These are phyloP conservation scores for Saturnia japonica DNA, from an alignment of 2,888 invertebrate species.

Conservation along the genomic window DNA sequence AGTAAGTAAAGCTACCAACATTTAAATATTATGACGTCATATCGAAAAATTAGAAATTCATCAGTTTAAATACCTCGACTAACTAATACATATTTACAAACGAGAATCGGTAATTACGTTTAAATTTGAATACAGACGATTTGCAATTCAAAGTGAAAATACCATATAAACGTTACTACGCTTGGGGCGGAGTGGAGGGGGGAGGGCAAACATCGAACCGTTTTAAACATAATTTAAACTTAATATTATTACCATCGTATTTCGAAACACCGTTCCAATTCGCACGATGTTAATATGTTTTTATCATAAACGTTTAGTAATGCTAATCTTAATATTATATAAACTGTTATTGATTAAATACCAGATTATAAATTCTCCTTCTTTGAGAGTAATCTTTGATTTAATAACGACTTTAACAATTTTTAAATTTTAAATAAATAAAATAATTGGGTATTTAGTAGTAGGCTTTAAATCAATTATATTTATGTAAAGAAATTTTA, in stretches of 20 bases:
- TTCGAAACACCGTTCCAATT: neutral
- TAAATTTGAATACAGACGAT: slow-evolving; percentile 14
- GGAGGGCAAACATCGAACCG: slow-evolving; percentile 1
- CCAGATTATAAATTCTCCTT: neutral
- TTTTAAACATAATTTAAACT: slow-evolving; percentile 4
- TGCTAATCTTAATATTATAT: neutral
- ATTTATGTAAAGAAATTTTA: neutral
- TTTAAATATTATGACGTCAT: neutral
- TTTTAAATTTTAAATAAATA: too few species aligned
- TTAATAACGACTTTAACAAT: neutral
- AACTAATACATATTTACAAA: slow-evolving; percentile 6
- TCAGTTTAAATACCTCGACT: neutral
- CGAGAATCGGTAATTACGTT: slow-evolving; percentile 6
- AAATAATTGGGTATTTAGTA: too few species aligned
- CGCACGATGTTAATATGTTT: neutral
- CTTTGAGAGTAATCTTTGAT: neutral
- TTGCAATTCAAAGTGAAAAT: slow-evolving; percentile 20
- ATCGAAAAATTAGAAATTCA: slow-evolving; percentile 1
- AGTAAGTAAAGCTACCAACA: neutral
- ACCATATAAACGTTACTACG: slow-evolving; percentile 8
- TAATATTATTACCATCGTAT: neutral
- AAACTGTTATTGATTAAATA: neutral
- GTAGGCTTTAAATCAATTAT: too few species aligned
- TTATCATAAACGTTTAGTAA: neutral
- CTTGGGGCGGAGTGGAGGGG: neutral